Percentiles rank a stretch among this genome's conserved stretches.
phyloP scores from a whole-genome alignment of 2,888 invertebrate species.

The Nasonovia ribisnigri region DNA sequence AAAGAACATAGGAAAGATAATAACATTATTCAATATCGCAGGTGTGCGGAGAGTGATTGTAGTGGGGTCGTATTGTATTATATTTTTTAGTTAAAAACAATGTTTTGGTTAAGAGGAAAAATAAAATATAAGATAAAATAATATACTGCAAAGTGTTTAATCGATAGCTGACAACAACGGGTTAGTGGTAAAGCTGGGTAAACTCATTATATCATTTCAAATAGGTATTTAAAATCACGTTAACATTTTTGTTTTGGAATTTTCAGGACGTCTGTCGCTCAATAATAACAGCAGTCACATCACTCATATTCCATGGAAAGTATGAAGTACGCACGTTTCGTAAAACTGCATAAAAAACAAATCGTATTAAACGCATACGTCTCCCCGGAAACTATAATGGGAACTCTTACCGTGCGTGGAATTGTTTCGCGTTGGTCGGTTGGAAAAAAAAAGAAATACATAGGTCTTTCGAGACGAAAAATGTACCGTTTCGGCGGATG shows the following conservation, averaged over 20 bases:
- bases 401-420: background rate
- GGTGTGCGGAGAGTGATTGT: background rate
- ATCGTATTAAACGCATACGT: background rate
- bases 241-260: background rate
- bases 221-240: background rate
- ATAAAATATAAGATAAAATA: background rate
- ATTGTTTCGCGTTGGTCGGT: background rate
- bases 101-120: background rate
- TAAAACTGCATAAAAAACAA: background rate
- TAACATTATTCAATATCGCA: background rate
- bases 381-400: background rate
- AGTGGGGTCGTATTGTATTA: background rate
- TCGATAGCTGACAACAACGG: background rate
- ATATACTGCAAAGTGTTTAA: background rate
- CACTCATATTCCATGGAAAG: background rate
- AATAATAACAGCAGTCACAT: background rate
- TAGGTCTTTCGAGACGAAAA: background rate
- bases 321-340: no score
- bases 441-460: background rate
- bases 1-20: background rate
- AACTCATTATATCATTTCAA: background rate
- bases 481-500: background rate
- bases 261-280: background rate
- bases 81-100: background rate
- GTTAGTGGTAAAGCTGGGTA: no score